Conservation (phyloP, 2,888 invertebrate species). For the Sinohyriopsis cumingii region DNA sequence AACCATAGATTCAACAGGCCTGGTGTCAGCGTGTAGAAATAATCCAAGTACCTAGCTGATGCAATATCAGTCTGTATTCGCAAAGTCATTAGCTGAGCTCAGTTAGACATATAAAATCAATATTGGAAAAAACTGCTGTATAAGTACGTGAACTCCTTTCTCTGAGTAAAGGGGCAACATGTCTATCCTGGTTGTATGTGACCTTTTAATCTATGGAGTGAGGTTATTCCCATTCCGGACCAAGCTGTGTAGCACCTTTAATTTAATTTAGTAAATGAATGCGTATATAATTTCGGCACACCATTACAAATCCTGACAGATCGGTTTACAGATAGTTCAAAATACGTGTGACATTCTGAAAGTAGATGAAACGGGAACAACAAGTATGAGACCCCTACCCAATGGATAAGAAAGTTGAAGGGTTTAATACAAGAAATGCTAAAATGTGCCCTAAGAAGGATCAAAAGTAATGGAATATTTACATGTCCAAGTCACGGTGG, state of each 20-base stretch:
- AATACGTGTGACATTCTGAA: constrained; percentile 20
- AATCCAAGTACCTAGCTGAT: constrained; percentile 3
- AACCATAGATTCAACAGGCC: too few relatives aligned
- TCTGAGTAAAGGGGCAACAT: constrained; percentile 22
- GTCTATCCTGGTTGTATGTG: constrained; percentile 29
- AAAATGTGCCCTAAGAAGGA: constrained; percentile 35
- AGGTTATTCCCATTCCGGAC: constrained; percentile 28
- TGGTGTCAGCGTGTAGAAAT: background rate
- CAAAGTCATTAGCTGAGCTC: constrained; percentile 18
- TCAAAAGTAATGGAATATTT: constrained; percentile 20
- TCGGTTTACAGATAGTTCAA: constrained; percentile 20
- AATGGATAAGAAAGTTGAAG: constrained; percentile 50
- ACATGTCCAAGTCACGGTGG: constrained; percentile 24
- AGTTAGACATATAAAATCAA: constrained; percentile 25
- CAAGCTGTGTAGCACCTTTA: constrained; percentile 25
- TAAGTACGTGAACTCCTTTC: constrained; percentile 36
- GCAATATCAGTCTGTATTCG: constrained; percentile 17
- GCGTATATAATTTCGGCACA: constrained; percentile 30
- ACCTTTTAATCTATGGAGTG: constrained; percentile 30
- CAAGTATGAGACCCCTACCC: constrained; percentile 17
- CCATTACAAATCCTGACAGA: constrained; percentile 32
- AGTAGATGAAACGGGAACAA: constrained; percentile 25
- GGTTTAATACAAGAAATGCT: constrained; percentile 47
- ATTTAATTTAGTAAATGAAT: constrained; percentile 28
- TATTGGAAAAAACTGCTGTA: constrained; percentile 26